Base-by-base conservation (phyloP, 1,140 invertebrate species). In the Grapholita molesta region DNA sequence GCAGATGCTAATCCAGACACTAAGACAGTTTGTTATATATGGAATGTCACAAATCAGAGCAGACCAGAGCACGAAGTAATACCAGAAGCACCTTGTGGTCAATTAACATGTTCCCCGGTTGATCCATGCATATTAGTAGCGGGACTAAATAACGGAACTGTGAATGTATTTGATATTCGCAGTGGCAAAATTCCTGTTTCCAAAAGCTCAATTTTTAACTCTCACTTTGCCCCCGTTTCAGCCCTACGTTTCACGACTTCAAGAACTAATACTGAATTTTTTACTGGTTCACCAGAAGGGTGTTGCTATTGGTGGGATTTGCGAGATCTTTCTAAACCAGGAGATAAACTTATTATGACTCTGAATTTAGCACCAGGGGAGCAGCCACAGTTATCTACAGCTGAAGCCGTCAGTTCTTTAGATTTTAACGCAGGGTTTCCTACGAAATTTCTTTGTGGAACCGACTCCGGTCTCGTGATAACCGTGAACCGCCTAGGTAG, bases 391-490 rank as follows among this genome's bases (percentile, higher is more conserved):
- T 84, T 95, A 11, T 88, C 92, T 30, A 94, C 95, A 66, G 94
- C 96, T 11, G 94, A 95, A 74, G 96, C 96, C 18, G 94, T 96
- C 28, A 96, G 95, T 3, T 93, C 94, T 65, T 92, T 98, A 57
- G 96, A 98, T 84, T 98, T 96, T 82, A 97, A 98, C 87, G 92
- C 94, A 7, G 97, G 96, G 0, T 95, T 98, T 75, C 97, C 97
- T 1, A 97, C 97, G 61, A 96, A 96, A 75, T 93, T 92, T 70
- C 85, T 93, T 6, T 86, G 88, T 28, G 96, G 96, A 57, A 96
- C 95, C 48, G 96, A 97, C 82, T 93, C 95, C 87, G 95, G 95
- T 3, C 89, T 94, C 64, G 94, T 97, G 0, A 94, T 97, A 72
- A 95, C 95, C 12, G 96, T 96, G 55, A 97, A 97, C 86, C 93